phyloP scores from a whole-genome alignment of 2,797 vertebrate species.

The Dermochelys coriacea region DNA sequence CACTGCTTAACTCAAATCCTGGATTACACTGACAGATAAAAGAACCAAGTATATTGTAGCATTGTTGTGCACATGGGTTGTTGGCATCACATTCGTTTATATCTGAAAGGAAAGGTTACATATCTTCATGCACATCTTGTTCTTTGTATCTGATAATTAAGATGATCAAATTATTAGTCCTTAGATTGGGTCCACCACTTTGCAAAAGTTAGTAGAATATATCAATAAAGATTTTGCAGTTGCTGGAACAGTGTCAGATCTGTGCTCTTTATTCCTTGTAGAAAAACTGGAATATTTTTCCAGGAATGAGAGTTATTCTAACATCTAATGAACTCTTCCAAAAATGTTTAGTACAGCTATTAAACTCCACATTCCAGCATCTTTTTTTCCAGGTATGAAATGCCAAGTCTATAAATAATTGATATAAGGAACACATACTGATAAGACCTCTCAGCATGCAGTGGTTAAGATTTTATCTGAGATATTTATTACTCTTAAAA shows the following conservation, averaged over 20 bases:
- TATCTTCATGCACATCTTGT: slow-evolving; percentile 28
- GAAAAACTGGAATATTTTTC: slow-evolving; percentile 64
- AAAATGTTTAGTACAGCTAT: slow-evolving; percentile 75
- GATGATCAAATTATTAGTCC: slow-evolving; percentile 33
- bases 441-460: slow-evolving; percentile 77
- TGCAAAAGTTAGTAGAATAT: slow-evolving; percentile 57
- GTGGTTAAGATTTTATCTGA: slow-evolving; percentile 77
- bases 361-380: slow-evolving; percentile 69
- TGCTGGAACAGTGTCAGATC: slow-evolving; percentile 53
- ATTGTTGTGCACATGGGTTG: slow-evolving; percentile 94
- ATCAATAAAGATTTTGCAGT: slow-evolving; percentile 43
- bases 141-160: slow-evolving; percentile 22
- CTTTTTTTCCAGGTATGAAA: slow-evolving; percentile 73
- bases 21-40: slow-evolving; percentile 96
- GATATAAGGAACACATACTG: slow-evolving; percentile 76
- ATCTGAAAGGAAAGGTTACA: slow-evolving; percentile 85
- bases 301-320: slow-evolving; percentile 72
- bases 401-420: slow-evolving; percentile 81
- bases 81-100: slow-evolving; percentile 93
- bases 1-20: slow-evolving; percentile 92
- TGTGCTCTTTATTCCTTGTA: slow-evolving; percentile 56
- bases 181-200: slow-evolving; percentile 29
- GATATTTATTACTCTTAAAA: slow-evolving; percentile 82
- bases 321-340: slow-evolving; percentile 71
- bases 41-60: slow-evolving; percentile 95